Percentiles rank a stretch among this genome's conserved stretches.
phyloP scores from a whole-genome alignment of 1,140 invertebrate genomes.

The Listronotus oregonensis region DNA sequence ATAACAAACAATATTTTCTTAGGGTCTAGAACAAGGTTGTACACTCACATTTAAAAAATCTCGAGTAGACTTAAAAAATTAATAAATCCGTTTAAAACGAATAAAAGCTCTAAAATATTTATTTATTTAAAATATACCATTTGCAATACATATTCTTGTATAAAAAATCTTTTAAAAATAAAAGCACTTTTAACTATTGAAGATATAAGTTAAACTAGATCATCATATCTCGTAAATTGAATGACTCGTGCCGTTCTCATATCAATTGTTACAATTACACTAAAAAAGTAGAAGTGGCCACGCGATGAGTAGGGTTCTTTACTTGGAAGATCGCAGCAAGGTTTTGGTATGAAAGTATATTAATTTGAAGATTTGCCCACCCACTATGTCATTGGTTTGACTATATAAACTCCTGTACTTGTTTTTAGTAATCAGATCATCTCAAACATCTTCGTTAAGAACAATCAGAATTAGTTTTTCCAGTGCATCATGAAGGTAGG shows the following conservation, averaged over 20 bases:
- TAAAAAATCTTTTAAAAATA: too few relatives aligned
- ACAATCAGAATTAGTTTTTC: slow-evolving; percentile 7
- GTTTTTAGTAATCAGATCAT: slow-evolving; percentile 50
- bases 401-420: slow-evolving; percentile 50
- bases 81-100: too few relatives aligned
- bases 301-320: slow-evolving; percentile 24
- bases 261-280: slow-evolving; percentile 13
- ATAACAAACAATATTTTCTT: too few relatives aligned
- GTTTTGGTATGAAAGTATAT: slow-evolving; percentile 54
- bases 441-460: slow-evolving; percentile 28
- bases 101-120: too few relatives aligned
- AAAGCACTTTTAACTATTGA: too few relatives aligned
- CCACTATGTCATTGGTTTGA: slow-evolving; percentile 48
- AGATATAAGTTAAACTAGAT: too few relatives aligned
- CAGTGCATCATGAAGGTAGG: slow-evolving; percentile 49
- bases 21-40: too few relatives aligned
- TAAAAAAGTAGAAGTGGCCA: slow-evolving; percentile 6
- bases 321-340: slow-evolving; percentile 34
- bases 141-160: too few relatives aligned
- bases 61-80: too few relatives aligned
- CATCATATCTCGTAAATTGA: not conserved
- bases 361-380: slow-evolving; percentile 49
- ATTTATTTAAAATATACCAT: too few relatives aligned
- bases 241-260: slow-evolving; percentile 8
- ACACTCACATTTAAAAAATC: too few relatives aligned